Conservation (phyloP, 2,888 invertebrate genomes). For the Coelogynopora nodosa region DNA sequence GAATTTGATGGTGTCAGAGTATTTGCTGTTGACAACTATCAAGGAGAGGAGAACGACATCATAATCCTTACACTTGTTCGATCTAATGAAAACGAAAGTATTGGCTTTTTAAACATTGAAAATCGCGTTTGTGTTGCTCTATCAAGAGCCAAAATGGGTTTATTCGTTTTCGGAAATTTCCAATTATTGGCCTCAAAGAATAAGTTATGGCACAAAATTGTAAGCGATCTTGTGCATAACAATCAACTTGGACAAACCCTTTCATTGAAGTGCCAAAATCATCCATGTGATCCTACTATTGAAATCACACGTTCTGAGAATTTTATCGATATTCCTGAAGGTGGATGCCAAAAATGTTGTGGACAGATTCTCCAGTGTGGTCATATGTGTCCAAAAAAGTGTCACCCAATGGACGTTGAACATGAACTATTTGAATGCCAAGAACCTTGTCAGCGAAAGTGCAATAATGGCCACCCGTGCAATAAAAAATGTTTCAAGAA, state of each 20-base stretch:
- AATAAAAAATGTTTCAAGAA: conserved; percentile 19
- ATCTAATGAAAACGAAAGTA: conserved; percentile 53
- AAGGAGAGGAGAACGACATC: conserved; percentile 69
- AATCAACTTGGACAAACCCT: conserved; percentile 56
- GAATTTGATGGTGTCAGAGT: conserved; percentile 64
- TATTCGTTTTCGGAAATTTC: conserved; percentile 59
- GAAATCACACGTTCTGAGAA: conserved; percentile 47
- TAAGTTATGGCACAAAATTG: conserved; percentile 52
- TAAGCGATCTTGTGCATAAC: conserved; percentile 52
- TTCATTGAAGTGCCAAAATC: conserved; percentile 48
- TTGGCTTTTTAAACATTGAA: conserved; percentile 64
- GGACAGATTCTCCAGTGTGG: conserved; percentile 65
- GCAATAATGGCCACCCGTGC: conserved; percentile 48
- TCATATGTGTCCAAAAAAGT: conserved; percentile 67
- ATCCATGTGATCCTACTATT: conserved; percentile 44
- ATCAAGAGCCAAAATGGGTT: conserved; percentile 67
- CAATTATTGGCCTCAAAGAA: conserved; percentile 49
- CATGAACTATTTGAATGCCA: conserved; percentile 62
- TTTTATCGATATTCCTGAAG: conserved; percentile 53
- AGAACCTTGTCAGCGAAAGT: conserved; percentile 50
- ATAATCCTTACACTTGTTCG: conserved; percentile 58
- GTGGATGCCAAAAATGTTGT: conserved; percentile 68
- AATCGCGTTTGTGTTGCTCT: conserved; percentile 76
- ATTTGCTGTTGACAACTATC: conserved; percentile 74
- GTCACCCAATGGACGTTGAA: conserved; percentile 67